phyloP scores from a whole-genome alignment of 2,888 invertebrate genomes.

The Drosophila formosana region DNA sequence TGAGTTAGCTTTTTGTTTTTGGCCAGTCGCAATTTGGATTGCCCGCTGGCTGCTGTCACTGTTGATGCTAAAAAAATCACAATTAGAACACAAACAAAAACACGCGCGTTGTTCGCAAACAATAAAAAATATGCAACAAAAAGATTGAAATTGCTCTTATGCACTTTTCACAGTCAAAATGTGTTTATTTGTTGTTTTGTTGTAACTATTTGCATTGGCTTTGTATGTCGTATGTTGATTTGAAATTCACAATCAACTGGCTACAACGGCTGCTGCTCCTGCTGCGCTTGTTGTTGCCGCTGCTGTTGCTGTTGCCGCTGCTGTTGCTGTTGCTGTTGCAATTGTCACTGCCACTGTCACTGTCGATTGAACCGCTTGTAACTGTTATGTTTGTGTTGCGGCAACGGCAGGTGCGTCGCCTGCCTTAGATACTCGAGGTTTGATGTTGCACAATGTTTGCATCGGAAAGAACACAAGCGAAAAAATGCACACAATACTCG shows the following conservation, averaged over 20 bases:
- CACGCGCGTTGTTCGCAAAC: slow-evolving; percentile 48
- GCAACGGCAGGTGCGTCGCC: not conserved
- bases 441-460: slow-evolving; percentile 8
- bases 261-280: too few species aligned
- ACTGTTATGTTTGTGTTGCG: slow-evolving; percentile 2
- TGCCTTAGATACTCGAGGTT: not conserved
- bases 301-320: slow-evolving; percentile 4
- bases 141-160: slow-evolving; percentile 23
- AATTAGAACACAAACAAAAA: slow-evolving; percentile 39
- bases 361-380: not conserved
- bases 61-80: slow-evolving; percentile 27
- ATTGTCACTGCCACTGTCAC: slow-evolving; percentile 18
- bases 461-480: slow-evolving; percentile 19
- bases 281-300: not conserved
- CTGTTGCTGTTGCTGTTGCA: not conserved
- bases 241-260: too few species aligned
- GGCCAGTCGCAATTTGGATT: not conserved
- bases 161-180: slow-evolving; percentile 37
- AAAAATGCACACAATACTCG: slow-evolving; percentile 6
- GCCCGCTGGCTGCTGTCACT: slow-evolving; percentile 13
- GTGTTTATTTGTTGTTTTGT: slow-evolving; percentile 4
- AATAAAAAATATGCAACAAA: slow-evolving; percentile 64
- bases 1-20: slow-evolving; percentile 13
- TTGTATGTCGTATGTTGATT: not conserved
- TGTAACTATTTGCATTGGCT: not conserved